phyloP scores from a whole-genome alignment of 2,113 vertebrate species.

The Apaloderma vittatum region DNA sequence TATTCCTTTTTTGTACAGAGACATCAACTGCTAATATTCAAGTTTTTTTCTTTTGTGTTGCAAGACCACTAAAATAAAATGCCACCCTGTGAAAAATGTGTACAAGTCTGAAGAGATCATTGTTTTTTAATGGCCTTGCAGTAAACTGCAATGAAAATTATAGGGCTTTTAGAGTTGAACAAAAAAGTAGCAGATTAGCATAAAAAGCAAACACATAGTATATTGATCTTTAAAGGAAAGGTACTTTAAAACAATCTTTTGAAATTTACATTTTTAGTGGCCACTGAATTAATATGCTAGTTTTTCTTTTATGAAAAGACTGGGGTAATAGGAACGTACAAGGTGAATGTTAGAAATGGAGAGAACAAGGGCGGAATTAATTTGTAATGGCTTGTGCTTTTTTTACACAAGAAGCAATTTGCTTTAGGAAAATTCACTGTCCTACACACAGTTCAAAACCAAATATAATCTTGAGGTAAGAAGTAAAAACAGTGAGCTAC shows the following conservation, averaged over 20 bases:
- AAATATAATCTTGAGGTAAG: neutral
- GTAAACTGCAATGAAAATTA: neutral
- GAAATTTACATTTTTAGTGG: neutral
- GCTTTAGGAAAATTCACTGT: neutral
- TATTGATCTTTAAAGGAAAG: neutral
- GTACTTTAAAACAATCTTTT: neutral
- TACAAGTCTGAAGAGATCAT: neutral
- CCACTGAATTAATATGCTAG: neutral
- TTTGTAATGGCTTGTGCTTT: neutral
- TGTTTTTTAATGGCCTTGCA: neutral
- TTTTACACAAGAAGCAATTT: neutral
- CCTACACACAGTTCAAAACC: neutral
- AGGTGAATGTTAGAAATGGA: neutral
- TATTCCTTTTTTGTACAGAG: neutral
- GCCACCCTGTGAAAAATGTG: neutral
- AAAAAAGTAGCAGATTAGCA: neutral
- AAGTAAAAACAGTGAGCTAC: neutral
- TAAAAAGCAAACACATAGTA: neutral
- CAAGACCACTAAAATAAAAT: neutral
- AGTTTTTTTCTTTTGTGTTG: neutral
- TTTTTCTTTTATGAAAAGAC: neutral
- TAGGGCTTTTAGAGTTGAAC: neutral
- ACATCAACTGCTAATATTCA: neutral
- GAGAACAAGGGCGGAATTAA: neutral
- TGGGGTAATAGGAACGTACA: neutral